These are phyloP conservation scores for Drosophila paulistorum DNA, from an alignment of 1,140 invertebrate genomes.

Conservation along the genomic window DNA sequence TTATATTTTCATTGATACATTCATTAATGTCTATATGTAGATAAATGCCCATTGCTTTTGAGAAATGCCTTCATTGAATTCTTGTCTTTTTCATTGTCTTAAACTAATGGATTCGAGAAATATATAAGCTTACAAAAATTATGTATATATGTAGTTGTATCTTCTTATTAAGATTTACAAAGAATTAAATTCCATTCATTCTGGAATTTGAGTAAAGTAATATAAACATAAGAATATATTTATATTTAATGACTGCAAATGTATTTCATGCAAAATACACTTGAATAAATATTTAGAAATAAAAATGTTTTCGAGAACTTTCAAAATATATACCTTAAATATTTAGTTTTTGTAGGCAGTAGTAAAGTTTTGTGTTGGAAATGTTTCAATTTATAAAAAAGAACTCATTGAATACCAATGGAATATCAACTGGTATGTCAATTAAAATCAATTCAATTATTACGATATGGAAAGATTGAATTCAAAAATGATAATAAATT, in stretches of 20 bases:
- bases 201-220: slow-evolving; percentile 66
- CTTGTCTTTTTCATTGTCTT: slow-evolving; percentile 33
- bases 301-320: slow-evolving; percentile 4
- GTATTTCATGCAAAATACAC: slow-evolving; percentile 6
- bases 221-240: slow-evolving; percentile 36
- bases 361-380: neutral
- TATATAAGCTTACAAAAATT: slow-evolving; percentile 26
- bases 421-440: neutral
- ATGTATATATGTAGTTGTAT: slow-evolving; percentile 24
- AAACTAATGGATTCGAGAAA: slow-evolving; percentile 28
- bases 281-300: slow-evolving; percentile 9
- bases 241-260: slow-evolving; percentile 58
- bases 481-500: neutral
- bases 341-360: neutral
- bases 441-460: neutral
- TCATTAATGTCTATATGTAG: slow-evolving; percentile 3
- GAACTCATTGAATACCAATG: neutral
- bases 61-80: slow-evolving; percentile 8
- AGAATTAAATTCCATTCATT: slow-evolving; percentile 50
- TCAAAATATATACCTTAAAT: neutral
- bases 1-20: slow-evolving; percentile 6
- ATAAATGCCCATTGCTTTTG: neutral
- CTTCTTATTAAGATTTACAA: slow-evolving; percentile 6
- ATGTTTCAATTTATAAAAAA: neutral
- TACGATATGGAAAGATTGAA: neutral